These are phyloP conservation scores for Synchiropus splendidus DNA, from an alignment of 2,113 vertebrate species.

Conservation along the genomic window DNA sequence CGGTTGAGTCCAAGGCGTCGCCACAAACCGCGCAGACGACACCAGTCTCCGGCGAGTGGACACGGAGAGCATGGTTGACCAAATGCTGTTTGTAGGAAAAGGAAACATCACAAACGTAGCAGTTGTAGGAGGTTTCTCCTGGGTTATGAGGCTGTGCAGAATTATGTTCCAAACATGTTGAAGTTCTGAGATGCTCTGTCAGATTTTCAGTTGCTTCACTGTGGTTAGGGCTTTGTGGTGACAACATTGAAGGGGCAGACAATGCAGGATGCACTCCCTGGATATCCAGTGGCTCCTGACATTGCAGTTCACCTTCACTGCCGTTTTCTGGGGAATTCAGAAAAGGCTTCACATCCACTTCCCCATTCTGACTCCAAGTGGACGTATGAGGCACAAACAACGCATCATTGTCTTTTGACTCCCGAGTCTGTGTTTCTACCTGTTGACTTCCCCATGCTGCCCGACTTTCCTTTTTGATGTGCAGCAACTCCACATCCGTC, in stretches of 20 bases:
- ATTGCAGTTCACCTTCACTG: constrained; percentile 9
- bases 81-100: constrained; percentile 32
- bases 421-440: background rate
- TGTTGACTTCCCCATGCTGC: constrained; percentile 22
- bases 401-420: background rate
- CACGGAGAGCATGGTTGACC: constrained; percentile 26
- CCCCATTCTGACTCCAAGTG: constrained; percentile 10
- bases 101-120: constrained; percentile 22
- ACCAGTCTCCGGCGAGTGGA: constrained; percentile 12
- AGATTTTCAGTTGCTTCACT: background rate
- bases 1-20: constrained; percentile 12
- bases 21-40: constrained; percentile 35
- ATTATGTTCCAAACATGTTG: too few relatives aligned
- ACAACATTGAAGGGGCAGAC: background rate
- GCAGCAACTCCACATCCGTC: constrained; percentile 4
- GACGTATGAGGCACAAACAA: constrained; percentile 4
- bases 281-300: constrained; percentile 1
- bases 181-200: too few relatives aligned
- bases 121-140: constrained; percentile 6
- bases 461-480: constrained; percentile 41
- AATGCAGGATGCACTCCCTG: background rate
- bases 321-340: constrained; percentile 8
- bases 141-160: background rate
- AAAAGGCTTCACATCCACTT: constrained; percentile 3
- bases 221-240: background rate